Percentiles rank a stretch among this genome's conserved stretches.
Evolutionary conservation across 2,113 vertebrate genomes (phyloP).

Genomic region (Sciurus niger): DNA sequence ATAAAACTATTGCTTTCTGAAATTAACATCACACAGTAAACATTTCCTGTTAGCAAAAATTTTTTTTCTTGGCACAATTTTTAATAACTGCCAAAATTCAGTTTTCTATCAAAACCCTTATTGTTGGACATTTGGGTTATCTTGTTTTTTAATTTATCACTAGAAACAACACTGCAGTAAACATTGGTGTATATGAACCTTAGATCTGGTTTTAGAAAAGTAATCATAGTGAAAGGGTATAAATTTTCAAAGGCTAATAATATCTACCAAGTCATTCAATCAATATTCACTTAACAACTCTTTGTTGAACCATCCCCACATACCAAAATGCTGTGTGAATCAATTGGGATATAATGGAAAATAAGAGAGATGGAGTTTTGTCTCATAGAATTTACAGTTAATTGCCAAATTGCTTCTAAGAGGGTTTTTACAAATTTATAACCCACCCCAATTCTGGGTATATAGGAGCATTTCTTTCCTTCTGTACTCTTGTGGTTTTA

Average conservation of each 20-base stretch:
- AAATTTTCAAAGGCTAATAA: not conserved
- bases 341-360: not conserved
- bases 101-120: not conserved
- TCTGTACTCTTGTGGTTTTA: not conserved
- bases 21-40: not conserved
- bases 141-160: not conserved
- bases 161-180: slow-evolving; percentile 5
- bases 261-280: slow-evolving; percentile 3
- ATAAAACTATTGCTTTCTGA: not conserved
- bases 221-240: not conserved
- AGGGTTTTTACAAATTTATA: slow-evolving; percentile 3
- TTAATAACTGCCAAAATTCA: not conserved
- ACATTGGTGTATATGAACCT: not conserved
- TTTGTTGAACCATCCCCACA: slow-evolving; percentile 18
- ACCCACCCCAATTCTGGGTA: not conserved
- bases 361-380: slow-evolving; percentile 35
- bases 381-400: slow-evolving; percentile 32
- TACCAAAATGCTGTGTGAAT: not conserved
- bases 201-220: not conserved
- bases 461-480: not conserved
- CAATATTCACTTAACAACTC: slow-evolving; percentile 39
- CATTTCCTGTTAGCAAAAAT: slow-evolving; percentile 29
- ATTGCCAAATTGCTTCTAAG: slow-evolving; percentile 50
- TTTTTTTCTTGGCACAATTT: slow-evolving; percentile 36
- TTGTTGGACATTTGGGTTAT: not conserved